Evolutionary conservation across 2,797 vertebrate genomes (phyloP).

Genomic region (Aselliscus stoliczkanus): DNA sequence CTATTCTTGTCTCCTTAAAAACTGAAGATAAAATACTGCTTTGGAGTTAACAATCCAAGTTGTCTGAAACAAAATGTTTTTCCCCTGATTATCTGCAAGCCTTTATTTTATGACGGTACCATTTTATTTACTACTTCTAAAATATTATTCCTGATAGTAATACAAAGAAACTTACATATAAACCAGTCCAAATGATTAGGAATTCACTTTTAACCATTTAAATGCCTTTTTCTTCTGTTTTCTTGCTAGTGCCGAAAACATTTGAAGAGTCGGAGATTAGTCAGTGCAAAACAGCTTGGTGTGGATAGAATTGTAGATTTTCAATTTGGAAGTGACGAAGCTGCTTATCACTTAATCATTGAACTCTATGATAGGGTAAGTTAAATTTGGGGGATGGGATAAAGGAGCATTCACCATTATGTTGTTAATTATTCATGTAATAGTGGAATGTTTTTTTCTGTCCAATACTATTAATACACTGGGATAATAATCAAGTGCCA

Average conservation of each 20-base stretch:
- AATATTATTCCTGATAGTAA: neutral
- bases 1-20: neutral
- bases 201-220: constrained; percentile 35
- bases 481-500: neutral
- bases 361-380: constrained; percentile 98
- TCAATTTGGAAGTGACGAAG: constrained; percentile 96
- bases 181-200: neutral
- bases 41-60: neutral
- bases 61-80: constrained; percentile 12
- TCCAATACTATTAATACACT: neutral
- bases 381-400: neutral
- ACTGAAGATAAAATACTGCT: neutral
- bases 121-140: neutral
- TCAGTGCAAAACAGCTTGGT: constrained; percentile 91
- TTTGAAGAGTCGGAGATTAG: constrained; percentile 89
- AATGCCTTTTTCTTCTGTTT: neutral
- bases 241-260: constrained; percentile 93
- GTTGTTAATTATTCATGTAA: neutral
- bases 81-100: neutral
- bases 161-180: constrained; percentile 1
- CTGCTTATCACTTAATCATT: constrained; percentile 95
- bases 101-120: constrained; percentile 16
- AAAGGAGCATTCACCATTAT: neutral
- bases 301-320: constrained; percentile 96
- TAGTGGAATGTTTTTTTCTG: neutral